Evolutionary conservation across 2,888 invertebrate species (phyloP), one percentile per base, ranked within the genome.

Genomic region (Leptinotarsa haldemani): DNA sequence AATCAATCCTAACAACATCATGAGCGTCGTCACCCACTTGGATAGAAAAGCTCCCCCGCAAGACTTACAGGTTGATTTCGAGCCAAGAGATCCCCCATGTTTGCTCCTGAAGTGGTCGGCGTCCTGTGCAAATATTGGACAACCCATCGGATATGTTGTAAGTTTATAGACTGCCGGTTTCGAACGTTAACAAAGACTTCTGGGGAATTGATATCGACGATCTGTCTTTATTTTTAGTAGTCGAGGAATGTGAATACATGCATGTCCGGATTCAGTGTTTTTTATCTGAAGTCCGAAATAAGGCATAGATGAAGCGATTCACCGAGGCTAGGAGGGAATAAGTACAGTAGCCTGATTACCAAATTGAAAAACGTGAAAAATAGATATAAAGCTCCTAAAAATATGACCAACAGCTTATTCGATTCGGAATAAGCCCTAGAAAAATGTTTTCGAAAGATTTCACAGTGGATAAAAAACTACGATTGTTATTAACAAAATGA

Each of bases 101-200:
- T 74, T 85, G 74, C 77, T 82, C 58, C 82, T 85, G 67, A 82
- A 79, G 77, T 85, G 84, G 84, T 83, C 83, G 63, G 81, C 84
- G 12, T 82, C 85, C 58, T 85, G 85, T 76, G 75, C 83, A 67
- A 84, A 82, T 77, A 81, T 84, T 58, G 82, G 80, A n/a, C 74
- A 79, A 63, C 82, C 83, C 20, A 78, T 83, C 20, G 82, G 83
- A 69, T 85, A 85, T 71, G 80, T 81, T 73, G 85, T 84, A 80
- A 83, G 83, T 79, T 71, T 69, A 25, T n/a, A 70, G n/a, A 66
- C 25, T 50, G 50, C 15, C 66, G 52, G 25, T 50, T 18, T 30
- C n/a, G 40, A 61, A 61, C 16, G 61, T 30, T 61, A 61, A 61
- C 61, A 40, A 61, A 15, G 40, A n/a, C 61, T 12, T 61, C 30